Conservation (phyloP, 2,113 vertebrate species). For the Coregonus clupeaformis region DNA sequence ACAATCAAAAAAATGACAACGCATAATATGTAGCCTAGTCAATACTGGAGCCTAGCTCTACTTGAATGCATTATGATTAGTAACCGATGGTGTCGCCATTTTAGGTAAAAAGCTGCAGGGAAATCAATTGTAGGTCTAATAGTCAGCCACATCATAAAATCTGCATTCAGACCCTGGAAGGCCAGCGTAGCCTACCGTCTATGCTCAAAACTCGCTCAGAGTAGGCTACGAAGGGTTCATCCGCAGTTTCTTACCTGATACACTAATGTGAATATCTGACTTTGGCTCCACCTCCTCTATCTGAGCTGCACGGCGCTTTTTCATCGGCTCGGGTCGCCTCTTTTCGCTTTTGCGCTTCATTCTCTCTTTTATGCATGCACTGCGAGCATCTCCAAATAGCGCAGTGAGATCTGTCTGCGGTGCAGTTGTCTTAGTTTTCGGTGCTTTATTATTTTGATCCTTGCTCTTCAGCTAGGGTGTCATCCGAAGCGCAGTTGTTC, state of each 20-base stretch:
- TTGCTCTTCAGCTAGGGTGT: constrained; percentile 31
- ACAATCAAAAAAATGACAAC: not conserved
- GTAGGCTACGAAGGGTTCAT: constrained; percentile 41
- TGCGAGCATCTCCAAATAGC: constrained; percentile 41
- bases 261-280: constrained; percentile 71
- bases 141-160: not conserved
- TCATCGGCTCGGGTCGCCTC: constrained; percentile 72
- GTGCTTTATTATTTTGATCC: constrained; percentile 33
- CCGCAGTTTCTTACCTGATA: constrained; percentile 73
- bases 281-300: constrained; percentile 67
- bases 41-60: not conserved
- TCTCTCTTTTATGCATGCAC: constrained; percentile 42
- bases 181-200: too few relatives aligned
- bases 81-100: constrained; percentile 63
- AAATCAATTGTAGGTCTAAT: constrained; percentile 1
- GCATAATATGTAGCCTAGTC: too few relatives aligned
- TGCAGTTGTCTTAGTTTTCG: constrained; percentile 22
- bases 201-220: not conserved
- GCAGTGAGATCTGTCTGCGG: constrained; percentile 16
- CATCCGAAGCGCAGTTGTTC: constrained; percentile 36
- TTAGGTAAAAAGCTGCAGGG: constrained; percentile 30
- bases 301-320: constrained; percentile 69
- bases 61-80: too few relatives aligned
- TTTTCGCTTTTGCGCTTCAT: constrained; percentile 81
- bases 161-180: not conserved